phyloP scores from a whole-genome alignment of 2,888 invertebrate species.

The Ernsta delagoae region DNA sequence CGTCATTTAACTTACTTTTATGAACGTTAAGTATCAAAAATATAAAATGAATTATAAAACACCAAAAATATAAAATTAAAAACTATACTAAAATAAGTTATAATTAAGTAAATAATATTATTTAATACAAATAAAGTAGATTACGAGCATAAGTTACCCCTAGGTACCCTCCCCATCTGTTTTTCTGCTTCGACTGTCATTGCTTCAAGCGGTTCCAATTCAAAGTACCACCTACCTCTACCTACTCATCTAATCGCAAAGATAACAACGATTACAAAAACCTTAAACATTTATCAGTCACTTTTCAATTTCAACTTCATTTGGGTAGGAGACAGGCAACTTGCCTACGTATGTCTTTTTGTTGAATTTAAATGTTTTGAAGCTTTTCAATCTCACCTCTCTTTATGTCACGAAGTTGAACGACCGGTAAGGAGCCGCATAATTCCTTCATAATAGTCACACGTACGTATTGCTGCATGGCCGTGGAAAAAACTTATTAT shows the following conservation, averaged over 20 bases:
- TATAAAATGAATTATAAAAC: too few species aligned
- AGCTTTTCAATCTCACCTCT: constrained; percentile 5
- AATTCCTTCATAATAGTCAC: constrained; percentile 20
- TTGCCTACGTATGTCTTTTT: constrained; percentile 3
- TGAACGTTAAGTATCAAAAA: too few species aligned
- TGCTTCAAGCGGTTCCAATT: not conserved
- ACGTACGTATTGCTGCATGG: constrained; percentile 14
- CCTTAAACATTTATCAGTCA: constrained; percentile 9
- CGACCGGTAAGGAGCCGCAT: constrained; percentile 15
- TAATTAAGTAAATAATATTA: too few species aligned
- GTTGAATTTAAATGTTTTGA: constrained; percentile 15
- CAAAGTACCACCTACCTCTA: not conserved
- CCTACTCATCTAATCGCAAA: not conserved
- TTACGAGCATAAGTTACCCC: too few species aligned
- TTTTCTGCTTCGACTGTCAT: not conserved
- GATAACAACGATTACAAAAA: constrained; percentile 3
- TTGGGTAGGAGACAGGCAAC: not conserved
- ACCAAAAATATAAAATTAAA: too few species aligned
- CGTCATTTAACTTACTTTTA: not conserved
- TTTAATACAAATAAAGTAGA: too few species aligned
- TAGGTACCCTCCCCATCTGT: too few species aligned
- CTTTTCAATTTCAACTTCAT: constrained; percentile 11
- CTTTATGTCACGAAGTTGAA: constrained; percentile 24
- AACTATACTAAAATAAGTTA: too few species aligned
- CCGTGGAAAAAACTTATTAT: constrained; percentile 34